phyloP scores from a whole-genome alignment of 2,113 vertebrate genomes.

The Percopsis transmontana region DNA sequence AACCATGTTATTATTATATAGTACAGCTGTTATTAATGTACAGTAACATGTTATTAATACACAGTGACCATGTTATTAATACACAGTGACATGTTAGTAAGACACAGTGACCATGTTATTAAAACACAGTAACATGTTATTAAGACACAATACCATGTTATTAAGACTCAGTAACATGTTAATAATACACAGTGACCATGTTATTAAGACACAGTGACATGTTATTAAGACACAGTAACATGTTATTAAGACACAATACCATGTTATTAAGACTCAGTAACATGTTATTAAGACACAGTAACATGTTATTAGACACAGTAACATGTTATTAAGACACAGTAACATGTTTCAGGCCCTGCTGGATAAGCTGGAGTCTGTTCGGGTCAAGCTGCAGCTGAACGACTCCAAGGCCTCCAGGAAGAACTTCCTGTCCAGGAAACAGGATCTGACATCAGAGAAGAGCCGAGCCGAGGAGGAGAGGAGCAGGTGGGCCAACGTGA shows the following conservation, averaged over 20 bases:
- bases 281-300: neutral
- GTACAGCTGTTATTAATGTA: too few relatives aligned
- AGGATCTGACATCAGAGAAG: constrained; percentile 56
- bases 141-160: too few relatives aligned
- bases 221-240: too few relatives aligned
- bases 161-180: neutral
- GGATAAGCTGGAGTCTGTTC: constrained; percentile 62
- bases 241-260: too few relatives aligned
- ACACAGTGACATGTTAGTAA: too few relatives aligned
- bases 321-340: neutral
- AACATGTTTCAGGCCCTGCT: constrained; percentile 48
- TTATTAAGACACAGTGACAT: too few relatives aligned
- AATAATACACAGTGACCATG: neutral
- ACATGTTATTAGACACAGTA: neutral
- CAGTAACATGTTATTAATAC: too few relatives aligned
- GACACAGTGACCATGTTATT: too few relatives aligned
- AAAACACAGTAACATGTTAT: too few relatives aligned
- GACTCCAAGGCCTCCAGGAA: constrained; percentile 63
- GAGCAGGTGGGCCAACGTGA: constrained; percentile 40
- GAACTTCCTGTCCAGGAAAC: constrained; percentile 65
- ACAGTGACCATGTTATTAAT: too few relatives aligned
- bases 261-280: too few relatives aligned
- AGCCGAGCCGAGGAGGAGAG: constrained; percentile 50
- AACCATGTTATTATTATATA: too few relatives aligned
- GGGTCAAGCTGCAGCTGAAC: constrained; percentile 71